phyloP scores from a whole-genome alignment of 2,113 vertebrate species.

The Hypanus sabinus region DNA sequence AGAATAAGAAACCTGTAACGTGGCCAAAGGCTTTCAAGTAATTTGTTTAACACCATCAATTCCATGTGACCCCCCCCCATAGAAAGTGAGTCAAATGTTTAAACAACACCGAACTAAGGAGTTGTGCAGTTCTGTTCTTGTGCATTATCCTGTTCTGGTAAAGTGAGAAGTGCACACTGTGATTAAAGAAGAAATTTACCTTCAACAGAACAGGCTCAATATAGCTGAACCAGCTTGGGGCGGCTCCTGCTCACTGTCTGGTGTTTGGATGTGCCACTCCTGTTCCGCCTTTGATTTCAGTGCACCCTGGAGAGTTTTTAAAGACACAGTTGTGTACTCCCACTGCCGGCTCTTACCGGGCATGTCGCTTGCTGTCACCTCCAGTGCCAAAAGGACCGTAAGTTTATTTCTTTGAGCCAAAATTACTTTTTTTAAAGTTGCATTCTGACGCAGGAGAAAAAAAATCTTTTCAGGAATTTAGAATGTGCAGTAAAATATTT shows the following conservation, averaged over 20 bases:
- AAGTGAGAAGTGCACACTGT: background rate
- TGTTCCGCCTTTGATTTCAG: background rate
- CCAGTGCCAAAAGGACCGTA: background rate
- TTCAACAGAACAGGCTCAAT: background rate
- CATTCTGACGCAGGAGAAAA: background rate
- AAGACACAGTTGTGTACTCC: background rate
- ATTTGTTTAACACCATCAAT: background rate
- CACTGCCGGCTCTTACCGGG: background rate
- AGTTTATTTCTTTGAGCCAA: background rate
- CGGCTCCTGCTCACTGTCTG: background rate
- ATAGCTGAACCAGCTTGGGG: background rate
- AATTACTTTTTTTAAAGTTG: background rate
- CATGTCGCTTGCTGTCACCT: background rate
- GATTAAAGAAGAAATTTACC: background rate
- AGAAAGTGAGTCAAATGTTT: background rate
- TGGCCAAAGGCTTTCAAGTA: background rate
- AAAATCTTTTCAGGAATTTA: background rate
- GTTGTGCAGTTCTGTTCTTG: background rate
- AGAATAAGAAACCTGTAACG: background rate
- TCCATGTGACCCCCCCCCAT: background rate
- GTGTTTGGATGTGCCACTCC: background rate
- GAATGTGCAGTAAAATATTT: background rate
- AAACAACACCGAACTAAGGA: background rate
- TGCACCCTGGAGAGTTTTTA: background rate
- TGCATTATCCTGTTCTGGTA: background rate